Evolutionary conservation across 2,888 invertebrate genomes (phyloP), one percentile per base, ranked within the genome.

Genomic region (Melipona bicolor): DNA sequence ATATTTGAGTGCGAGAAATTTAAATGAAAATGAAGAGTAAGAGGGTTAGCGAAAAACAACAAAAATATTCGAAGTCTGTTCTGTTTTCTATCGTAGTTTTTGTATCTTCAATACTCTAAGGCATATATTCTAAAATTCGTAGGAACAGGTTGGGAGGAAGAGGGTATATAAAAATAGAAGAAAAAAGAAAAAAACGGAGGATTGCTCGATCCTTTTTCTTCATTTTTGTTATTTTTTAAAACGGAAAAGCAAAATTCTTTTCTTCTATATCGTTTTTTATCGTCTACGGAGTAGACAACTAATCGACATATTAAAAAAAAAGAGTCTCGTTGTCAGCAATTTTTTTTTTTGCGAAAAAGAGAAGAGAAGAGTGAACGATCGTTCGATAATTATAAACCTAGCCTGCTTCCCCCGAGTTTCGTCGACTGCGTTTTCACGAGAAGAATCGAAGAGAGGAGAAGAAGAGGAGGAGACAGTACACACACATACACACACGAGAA

Each of bases 31-130:
- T 6, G 79, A 77, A 24, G 62, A 64, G 36, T 24, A 65, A 65
- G 15, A 36, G 9, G 43, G 11, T 9, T 43, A 6, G 49, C 19
- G 70, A 70, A 32, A 54, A 64, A 50, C 67, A 78, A 67, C 85
- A 82, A 85, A 89, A 90, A 89, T 89, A 90, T 93, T 93, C 89
- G 88, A 92, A 90, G 91, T 93, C 92, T 92, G 93, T 94, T 94
- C 92, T 93, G 94, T 94, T 94, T 94, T 94, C 93, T 94, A 94
- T 93, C 91, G 93, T 94, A 94, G 94, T 94, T 94, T 94, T 94
- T 94, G 92, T 94, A 94, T 94, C 94, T 94, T 93, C 93, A 93
- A 93, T 94, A 94, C 91, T 93, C 91, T 93, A 93, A 92, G 90
- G 87, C 89, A 85, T 88, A 90, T 86, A 93, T 92, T 92, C 91